A percentile compares a stretch with the other conserved stretches of the same genome.
Evolutionary conservation across 2,797 vertebrate genomes (phyloP).

Genomic region (Selene dorsalis): DNA sequence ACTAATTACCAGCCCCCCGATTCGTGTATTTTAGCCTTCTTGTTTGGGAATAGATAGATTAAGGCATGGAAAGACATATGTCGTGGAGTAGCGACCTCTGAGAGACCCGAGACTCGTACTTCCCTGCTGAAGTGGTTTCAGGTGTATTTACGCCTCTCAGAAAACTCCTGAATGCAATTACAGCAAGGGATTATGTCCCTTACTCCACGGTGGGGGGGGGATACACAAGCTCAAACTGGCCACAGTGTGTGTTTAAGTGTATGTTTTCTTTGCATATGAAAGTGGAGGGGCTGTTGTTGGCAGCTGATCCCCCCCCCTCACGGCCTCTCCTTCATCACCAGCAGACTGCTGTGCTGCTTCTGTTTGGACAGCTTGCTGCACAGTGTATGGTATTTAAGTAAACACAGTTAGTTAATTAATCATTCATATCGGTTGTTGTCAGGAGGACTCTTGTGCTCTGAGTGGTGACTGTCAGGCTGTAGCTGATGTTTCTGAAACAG

Average conservation of each 20-base stretch:
- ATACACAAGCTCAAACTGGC: slow-evolving; percentile 62
- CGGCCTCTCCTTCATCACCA: slow-evolving; percentile 46
- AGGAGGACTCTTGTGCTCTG: background rate
- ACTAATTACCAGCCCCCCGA: slow-evolving; percentile 64
- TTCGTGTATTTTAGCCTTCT: slow-evolving; percentile 59
- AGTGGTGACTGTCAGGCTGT: background rate
- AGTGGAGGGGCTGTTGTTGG: slow-evolving; percentile 56
- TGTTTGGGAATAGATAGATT: slow-evolving; percentile 76
- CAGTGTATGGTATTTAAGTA: background rate
- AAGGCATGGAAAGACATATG: slow-evolving; percentile 65
- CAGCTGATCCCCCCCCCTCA: slow-evolving; percentile 64
- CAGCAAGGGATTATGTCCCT: slow-evolving; percentile 69
- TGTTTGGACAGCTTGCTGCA: slow-evolving; percentile 21
- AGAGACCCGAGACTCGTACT: slow-evolving; percentile 60
- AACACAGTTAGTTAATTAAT: slow-evolving; percentile 8
- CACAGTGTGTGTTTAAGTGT: slow-evolving; percentile 73
- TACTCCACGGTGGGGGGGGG: slow-evolving; percentile 58
- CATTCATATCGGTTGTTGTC: background rate
- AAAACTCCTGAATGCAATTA: slow-evolving; percentile 73
- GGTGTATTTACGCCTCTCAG: slow-evolving; percentile 50
- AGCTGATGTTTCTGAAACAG: too few species aligned
- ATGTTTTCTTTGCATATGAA: slow-evolving; percentile 60
- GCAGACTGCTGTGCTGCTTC: background rate
- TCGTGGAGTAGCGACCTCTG: slow-evolving; percentile 71
- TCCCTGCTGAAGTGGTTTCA: slow-evolving; percentile 61